Evolutionary conservation across 2,888 invertebrate genomes (phyloP), one percentile per base, ranked within the genome.

Genomic region (Lithophane ornitopus): DNA sequence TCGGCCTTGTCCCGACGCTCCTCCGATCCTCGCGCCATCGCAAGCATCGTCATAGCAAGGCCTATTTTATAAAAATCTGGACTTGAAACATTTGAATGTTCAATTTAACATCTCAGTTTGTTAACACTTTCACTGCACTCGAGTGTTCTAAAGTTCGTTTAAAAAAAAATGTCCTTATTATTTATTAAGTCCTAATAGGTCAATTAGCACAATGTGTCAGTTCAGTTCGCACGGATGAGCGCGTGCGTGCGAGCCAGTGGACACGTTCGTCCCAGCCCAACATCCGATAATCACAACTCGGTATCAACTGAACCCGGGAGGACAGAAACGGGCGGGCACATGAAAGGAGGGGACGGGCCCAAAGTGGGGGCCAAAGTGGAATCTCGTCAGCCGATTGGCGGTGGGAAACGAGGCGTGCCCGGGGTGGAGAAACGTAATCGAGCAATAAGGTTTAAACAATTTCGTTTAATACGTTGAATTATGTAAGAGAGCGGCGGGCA

Each of bases 401-500:
- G 92, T 89, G 90, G 90, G 89, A 92, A 93, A 88, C 94, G 94
- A 95, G 96, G 96, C 96, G 96, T 95, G 95, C 93, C 95, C 87
- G 90, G 94, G 94, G 94, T 93, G 95, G 95, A 92, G 95, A 93
- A 94, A 94, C 94, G 96, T 97, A 97, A 97, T 96, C 95, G 96
- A 96, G 96, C 97, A 96, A 96, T 96, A 96, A 96, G 96, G 96
- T 96, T 97, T 97, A 97, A 97, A 97, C 97, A 96, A 97, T 97
- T 97, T 96, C 96, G 96, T 96, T 96, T 96, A 97, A 96, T 96
- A 96, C 96, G 96, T 96, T 96, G 96, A 96, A 96, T 96, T 96
- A 96, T 96, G 96, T 96, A 96, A 96, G 96, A 95, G 95, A 94
- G 94, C 94, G 96, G 96, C 95, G 94, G 91, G 95, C 95, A 95